Conservation (phyloP, 2,797 vertebrate genomes). For the Sebastes hubbsi region DNA sequence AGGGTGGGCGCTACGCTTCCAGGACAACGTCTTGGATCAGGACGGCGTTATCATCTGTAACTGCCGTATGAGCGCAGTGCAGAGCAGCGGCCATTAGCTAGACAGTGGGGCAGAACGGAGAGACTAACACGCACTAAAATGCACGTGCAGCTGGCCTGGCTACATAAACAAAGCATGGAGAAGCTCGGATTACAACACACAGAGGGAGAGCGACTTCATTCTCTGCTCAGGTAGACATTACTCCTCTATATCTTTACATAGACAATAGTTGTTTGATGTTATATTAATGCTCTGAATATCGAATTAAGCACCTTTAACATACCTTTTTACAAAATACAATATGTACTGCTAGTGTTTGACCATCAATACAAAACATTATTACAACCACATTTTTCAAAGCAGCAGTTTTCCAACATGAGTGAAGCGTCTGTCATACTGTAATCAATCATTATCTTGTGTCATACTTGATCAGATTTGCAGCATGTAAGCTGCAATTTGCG, state of each 20-base stretch:
- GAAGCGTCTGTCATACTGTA: background rate
- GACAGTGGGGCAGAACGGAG: rapidly evolving
- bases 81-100: rapidly evolving
- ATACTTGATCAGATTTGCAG: background rate
- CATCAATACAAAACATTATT: background rate
- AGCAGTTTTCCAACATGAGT: background rate
- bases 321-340: background rate
- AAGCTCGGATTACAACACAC: no score
- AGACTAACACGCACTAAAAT: rapidly evolving
- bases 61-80: no score
- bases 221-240: no score
- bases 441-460: background rate
- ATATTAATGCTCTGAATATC: no score
- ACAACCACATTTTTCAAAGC: background rate
- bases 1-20: no score
- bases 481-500: background rate
- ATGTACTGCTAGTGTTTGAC: background rate
- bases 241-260: no score
- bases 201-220: no score
- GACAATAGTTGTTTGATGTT: no score
- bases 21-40: no score
- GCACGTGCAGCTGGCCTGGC: no score
- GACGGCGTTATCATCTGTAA: no score
- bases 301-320: background rate
- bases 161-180: no score